Evolutionary conservation across 2,888 invertebrate species (phyloP), one percentile per base, ranked within the genome.

Genomic region (Rhamnusium bicolor): DNA sequence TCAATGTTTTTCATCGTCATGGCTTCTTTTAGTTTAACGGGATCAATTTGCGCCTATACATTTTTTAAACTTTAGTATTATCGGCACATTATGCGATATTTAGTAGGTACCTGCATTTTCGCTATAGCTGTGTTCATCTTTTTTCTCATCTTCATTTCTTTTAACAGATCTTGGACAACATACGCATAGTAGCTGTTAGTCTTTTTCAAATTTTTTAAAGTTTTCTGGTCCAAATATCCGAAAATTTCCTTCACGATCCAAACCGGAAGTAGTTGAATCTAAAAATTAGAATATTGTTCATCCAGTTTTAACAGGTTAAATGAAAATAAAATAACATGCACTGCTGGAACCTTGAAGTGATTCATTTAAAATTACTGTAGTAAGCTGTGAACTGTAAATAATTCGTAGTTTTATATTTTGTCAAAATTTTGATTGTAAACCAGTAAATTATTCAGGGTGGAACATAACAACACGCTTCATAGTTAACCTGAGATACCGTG

Each of bases 181-280:
- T 78, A 77, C 1, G 78, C 27, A 82, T 83, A 84, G 67, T 83
- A 83, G 12, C 32, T 58, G 70, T 83, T 83, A 6, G 84, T 80
- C 60, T 80, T 78, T 53, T 80, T 82, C 1, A 81, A 18, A 54
- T 72, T 75, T 10, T 69, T 72, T 65, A 84, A 60, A 0, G 79
- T 77, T 68, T 81, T 81, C 19, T 67, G 71, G 61, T 82, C 81
- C 1, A 84, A 67, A 49, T 82, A 80, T 16, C 74, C 54, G 18
- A 84, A 80, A 18, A 84, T 84, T 58, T 81, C 80, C 62, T 84
- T 84, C 0, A 82, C 81, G 0, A 79, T 80, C 81, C 82, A 81
- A 24, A 84, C 72, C 0, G 84, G 84, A 49, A 84, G 63, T 18
- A 82, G 61, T 62, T 84, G 84, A 18, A 84, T 70, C 79, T 81